These are phyloP conservation scores for Apteryx owenii DNA, from an alignment of 2,113 vertebrate genomes.

Conservation along the genomic window DNA sequence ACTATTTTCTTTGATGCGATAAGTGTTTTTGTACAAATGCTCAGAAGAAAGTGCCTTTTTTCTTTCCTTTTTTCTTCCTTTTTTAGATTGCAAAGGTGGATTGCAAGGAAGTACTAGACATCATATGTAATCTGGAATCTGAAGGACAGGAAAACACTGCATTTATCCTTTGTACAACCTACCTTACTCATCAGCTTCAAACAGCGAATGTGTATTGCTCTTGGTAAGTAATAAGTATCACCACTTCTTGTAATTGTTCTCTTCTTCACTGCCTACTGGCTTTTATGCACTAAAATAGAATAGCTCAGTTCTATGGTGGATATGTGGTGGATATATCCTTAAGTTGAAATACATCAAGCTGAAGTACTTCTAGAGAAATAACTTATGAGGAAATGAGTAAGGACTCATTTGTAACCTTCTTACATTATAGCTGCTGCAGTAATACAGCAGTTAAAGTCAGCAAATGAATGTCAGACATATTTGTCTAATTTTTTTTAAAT, in stretches of 20 bases:
- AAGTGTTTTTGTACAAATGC: neutral
- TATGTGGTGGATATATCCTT: neutral
- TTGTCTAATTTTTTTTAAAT: neutral
- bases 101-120: slow-evolving; percentile 94
- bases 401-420: neutral
- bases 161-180: slow-evolving; percentile 96
- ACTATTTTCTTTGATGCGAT: neutral
- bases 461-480: neutral
- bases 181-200: slow-evolving; percentile 96
- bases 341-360: neutral
- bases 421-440: neutral
- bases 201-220: slow-evolving; percentile 92
- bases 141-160: slow-evolving; percentile 96
- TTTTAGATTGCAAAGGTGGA: slow-evolving; percentile 93
- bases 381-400: neutral
- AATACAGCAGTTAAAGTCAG: neutral
- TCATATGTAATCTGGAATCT: slow-evolving; percentile 94
- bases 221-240: slow-evolving; percentile 84
- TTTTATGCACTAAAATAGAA: neutral
- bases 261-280: neutral
- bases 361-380: neutral
- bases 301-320: neutral
- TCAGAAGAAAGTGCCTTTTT: slow-evolving; percentile 13
- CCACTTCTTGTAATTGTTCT: neutral
- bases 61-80: slow-evolving; percentile 32